Conservation (phyloP, 2,113 vertebrate species). For the Coregonus clupeaformis region DNA sequence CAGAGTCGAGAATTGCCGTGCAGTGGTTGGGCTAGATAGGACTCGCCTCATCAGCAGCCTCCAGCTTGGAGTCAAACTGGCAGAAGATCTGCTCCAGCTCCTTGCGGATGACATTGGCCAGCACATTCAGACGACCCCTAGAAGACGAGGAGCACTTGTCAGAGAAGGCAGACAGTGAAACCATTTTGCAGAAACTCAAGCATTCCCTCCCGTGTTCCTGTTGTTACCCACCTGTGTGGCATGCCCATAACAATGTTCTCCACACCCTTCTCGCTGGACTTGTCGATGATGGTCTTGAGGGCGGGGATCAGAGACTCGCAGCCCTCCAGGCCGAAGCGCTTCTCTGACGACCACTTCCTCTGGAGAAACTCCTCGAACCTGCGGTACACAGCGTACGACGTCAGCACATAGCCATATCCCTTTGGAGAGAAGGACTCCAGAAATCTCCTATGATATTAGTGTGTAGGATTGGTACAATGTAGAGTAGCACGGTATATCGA, state of each 20-base stretch:
- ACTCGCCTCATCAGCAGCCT: constrained; percentile 93
- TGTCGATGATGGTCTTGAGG: constrained; percentile 96
- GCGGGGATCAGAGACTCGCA: constrained; percentile 95
- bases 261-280: constrained; percentile 90
- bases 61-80: constrained; percentile 97
- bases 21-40: not conserved
- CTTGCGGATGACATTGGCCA: constrained; percentile 96
- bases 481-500: too few species aligned
- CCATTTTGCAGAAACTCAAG: not conserved
- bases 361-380: constrained; percentile 99
- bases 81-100: constrained; percentile 99
- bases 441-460: too few species aligned
- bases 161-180: not conserved
- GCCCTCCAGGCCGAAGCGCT: constrained; percentile 95
- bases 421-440: too few species aligned
- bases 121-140: constrained; percentile 94
- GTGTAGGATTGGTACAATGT: too few species aligned
- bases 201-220: not conserved
- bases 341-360: constrained; percentile 97
- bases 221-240: constrained; percentile 88
- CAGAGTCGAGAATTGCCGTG: too few species aligned
- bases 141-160: not conserved
- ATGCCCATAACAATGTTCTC: constrained; percentile 98
- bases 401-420: not conserved
- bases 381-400: not conserved